These are phyloP conservation scores for Tonatia bakeri DNA, from an alignment of 2,113 vertebrate genomes.

Conservation along the genomic window DNA sequence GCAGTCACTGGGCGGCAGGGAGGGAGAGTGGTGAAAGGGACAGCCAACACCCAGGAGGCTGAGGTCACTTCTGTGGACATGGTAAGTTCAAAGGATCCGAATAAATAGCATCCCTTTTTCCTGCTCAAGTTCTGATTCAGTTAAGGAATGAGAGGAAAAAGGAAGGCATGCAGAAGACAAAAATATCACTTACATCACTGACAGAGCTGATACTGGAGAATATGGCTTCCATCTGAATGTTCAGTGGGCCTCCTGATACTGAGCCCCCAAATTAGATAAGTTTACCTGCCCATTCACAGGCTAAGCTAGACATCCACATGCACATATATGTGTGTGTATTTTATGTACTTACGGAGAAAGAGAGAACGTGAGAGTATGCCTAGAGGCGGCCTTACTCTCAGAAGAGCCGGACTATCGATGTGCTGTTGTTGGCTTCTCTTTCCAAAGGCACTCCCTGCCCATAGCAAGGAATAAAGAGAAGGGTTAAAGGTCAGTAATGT, in stretches of 20 bases:
- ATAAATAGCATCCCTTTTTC: neutral
- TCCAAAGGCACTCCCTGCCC: neutral
- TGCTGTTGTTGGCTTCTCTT: neutral
- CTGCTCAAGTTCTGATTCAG: neutral
- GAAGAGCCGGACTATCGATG: neutral
- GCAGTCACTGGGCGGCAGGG: neutral
- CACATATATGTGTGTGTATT: neutral
- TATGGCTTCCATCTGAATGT: neutral
- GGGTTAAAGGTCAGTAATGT: neutral
- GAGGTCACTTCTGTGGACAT: neutral
- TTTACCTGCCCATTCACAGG: neutral
- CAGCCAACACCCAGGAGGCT: neutral
- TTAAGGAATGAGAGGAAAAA: neutral
- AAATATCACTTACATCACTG: neutral
- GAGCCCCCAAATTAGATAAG: neutral
- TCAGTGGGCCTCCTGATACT: neutral
- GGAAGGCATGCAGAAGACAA: neutral
- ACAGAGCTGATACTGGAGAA: neutral
- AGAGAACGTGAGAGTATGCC: neutral
- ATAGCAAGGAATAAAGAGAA: neutral
- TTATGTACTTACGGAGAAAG: neutral
- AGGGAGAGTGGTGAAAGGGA: neutral
- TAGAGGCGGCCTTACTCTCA: neutral
- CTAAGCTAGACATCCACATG: neutral
- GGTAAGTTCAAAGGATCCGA: too few species aligned